Conservation (phyloP, 2,888 invertebrate species). For the Megastigmus dorsalis region DNA sequence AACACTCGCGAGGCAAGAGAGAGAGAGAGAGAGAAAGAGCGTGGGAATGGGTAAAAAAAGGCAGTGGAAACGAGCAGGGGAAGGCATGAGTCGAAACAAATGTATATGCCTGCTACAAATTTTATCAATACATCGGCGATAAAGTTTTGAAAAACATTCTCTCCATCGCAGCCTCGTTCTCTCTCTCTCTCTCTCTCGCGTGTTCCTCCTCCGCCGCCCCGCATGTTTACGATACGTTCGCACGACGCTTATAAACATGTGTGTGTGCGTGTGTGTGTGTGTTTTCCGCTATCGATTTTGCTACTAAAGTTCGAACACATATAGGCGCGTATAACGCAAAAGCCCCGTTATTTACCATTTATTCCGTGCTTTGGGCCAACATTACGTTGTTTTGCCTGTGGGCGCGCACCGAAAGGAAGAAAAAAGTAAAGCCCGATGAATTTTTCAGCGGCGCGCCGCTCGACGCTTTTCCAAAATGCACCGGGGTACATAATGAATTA, state of each 20-base stretch:
- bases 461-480: conserved; percentile 14
- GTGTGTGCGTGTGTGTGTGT: no score
- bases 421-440: conserved; percentile 1
- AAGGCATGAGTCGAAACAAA: background rate
- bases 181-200: no score
- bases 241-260: no score
- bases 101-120: background rate
- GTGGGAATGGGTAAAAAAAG: background rate
- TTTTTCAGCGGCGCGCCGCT: background rate
- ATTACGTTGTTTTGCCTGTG: conserved; percentile 17
- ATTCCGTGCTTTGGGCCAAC: background rate
- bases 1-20: no score
- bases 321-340: no score
- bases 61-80: no score
- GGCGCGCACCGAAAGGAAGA: conserved; percentile 9
- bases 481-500: conserved; percentile 3
- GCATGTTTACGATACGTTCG: background rate
- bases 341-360: background rate
- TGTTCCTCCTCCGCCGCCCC: no score
- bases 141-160: conserved; percentile 8
- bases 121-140: conserved; percentile 34
- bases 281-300: conserved; percentile 9
- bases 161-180: no score
- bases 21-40: background rate
- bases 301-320: background rate